Base-by-base conservation (phyloP, 64 coral and sea anemone species). In the Montipora cactus region DNA sequence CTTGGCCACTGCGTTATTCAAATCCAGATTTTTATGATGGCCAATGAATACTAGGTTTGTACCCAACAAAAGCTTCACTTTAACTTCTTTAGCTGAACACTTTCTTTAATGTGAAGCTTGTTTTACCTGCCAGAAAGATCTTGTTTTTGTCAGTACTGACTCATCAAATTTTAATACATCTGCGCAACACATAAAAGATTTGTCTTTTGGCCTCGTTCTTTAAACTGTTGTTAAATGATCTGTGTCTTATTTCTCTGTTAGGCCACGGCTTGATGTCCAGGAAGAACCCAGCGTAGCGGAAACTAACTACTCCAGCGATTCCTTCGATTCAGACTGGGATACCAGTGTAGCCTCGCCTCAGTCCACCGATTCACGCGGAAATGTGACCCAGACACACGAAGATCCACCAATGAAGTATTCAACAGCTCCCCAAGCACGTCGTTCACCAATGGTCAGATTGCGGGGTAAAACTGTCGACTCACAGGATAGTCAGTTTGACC, bases 381-480 rank as follows among this genome's bases (percentile, higher is more conserved):
- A 87, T 5, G 15, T 16, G 57, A 76, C 1, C 10, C 87, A 8
- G 1, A 18, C 20, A 0, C 23, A 37, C n/a, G 23, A 49, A 44
- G 44, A 66, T 2, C 25, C 71, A 45, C 28, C 28, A 55, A 10
- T 10, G 3, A 0, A 76, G 20, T 22, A 0, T 76, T 13, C 48
- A 44, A 6, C 46, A 5, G 5, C 87, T 11, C 52, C 16, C 0
- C 14, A 10, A 70, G 58, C 44, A 14, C 49, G 52, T 53, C 82
- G 75, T 13, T 81, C 92, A 1, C 95, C 88, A 2, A n/a, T 88
- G 51, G 89, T 81, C 15, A 91, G 72, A 44, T 16, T 88, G 49
- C 88, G 84, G 19, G 91, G 91, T 72, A 92, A 95, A 48, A 92
- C 95, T 7, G 58, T 97, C 7, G 88, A 75, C 7, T 97, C 95